phyloP scores from a whole-genome alignment of 2,113 vertebrate genomes.

The Ptilonorhynchus violaceus region DNA sequence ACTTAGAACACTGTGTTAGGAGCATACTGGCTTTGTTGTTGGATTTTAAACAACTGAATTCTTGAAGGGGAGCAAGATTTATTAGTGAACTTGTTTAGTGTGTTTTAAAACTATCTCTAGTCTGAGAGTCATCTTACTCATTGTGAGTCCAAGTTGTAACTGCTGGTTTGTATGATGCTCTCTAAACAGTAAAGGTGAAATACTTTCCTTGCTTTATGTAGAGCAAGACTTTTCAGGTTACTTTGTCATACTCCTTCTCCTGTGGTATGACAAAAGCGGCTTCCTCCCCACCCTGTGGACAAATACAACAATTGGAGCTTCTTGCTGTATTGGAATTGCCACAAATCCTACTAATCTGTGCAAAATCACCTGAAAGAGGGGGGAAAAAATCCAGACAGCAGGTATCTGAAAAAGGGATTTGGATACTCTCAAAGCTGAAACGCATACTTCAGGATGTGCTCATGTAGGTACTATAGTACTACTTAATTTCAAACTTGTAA shows the following conservation, averaged over 20 bases:
- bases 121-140: not conserved
- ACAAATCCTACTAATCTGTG: not conserved
- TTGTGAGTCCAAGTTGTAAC: rapidly evolving
- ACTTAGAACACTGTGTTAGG: not conserved
- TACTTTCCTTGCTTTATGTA: not conserved
- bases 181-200: not conserved
- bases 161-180: not conserved
- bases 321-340: not conserved
- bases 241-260: not conserved
- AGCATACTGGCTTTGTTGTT: not conserved
- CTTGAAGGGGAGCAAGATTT: not conserved
- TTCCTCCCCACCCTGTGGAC: not conserved
- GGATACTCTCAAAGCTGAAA: not conserved
- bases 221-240: not conserved
- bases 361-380: not conserved
- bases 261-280: not conserved
- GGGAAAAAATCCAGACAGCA: too few species aligned
- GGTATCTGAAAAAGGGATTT: not conserved
- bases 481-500: not conserved
- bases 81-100: not conserved
- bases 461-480: not conserved
- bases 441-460: not conserved
- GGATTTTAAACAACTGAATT: not conserved
- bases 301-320: not conserved
- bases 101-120: not conserved